These are phyloP conservation scores for Therioaphis trifolii DNA, from an alignment of 2,888 invertebrate genomes.

Conservation along the genomic window DNA sequence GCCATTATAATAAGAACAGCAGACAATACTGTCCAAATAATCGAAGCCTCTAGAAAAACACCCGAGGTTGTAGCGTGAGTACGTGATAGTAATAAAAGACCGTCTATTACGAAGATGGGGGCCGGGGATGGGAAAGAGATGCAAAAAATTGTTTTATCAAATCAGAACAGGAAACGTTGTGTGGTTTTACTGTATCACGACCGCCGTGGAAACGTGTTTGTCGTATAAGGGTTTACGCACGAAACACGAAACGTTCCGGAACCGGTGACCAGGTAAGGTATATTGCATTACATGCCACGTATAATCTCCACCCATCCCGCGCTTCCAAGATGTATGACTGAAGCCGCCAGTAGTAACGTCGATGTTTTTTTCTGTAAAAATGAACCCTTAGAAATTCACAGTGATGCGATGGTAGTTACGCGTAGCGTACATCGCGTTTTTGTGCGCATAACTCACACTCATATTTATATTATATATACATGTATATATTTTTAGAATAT, in stretches of 20 bases:
- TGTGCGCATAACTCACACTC: background rate
- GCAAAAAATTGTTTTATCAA: background rate
- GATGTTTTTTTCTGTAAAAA: constrained; percentile 31
- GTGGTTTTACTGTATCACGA: constrained; percentile 26
- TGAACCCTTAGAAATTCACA: constrained; percentile 52
- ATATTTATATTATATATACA: background rate
- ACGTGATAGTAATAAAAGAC: constrained; percentile 49
- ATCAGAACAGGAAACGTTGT: constrained; percentile 43
- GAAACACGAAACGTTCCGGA: constrained; percentile 58
- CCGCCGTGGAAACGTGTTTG: background rate
- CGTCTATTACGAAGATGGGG: background rate
- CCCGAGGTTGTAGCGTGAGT: background rate
- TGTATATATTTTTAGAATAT: background rate
- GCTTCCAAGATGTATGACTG: background rate
- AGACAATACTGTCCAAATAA: constrained; percentile 3
- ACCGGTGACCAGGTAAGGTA: constrained; percentile 50
- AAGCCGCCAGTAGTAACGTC: constrained; percentile 7
- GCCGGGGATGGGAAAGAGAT: background rate
- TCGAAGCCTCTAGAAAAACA: constrained; percentile 25
- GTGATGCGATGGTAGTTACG: background rate
- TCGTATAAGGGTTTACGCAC: constrained; percentile 1
- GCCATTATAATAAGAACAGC: background rate
- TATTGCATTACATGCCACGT: constrained; percentile 49
- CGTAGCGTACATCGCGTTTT: background rate
- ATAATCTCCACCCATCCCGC: background rate